phyloP scores from a whole-genome alignment of 2,113 vertebrate genomes.

The Cisticola juncidis region DNA sequence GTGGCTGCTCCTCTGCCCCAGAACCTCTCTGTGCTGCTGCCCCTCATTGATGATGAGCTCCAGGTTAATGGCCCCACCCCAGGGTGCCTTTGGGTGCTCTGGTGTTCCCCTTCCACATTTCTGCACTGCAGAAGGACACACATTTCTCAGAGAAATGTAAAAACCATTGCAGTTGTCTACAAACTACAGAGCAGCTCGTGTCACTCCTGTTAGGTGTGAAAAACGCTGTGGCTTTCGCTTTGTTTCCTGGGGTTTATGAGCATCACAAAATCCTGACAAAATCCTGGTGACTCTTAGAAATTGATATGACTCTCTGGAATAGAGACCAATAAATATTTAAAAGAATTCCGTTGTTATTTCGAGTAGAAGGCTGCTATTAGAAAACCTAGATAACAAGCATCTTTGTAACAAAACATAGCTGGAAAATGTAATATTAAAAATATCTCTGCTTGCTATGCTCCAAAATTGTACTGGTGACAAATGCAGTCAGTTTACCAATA shows the following conservation, averaged over 20 bases:
- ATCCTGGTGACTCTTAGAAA: neutral
- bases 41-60: neutral
- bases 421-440: neutral
- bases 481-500: neutral
- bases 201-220: neutral
- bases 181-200: neutral
- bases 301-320: neutral
- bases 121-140: neutral
- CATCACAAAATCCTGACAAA: neutral
- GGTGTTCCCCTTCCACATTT: neutral
- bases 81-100: neutral
- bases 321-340: neutral
- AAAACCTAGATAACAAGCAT: neutral
- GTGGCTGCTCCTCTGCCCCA: neutral
- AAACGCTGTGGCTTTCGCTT: neutral
- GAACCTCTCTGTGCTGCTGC: neutral
- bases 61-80: neutral
- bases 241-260: neutral
- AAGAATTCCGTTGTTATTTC: neutral
- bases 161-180: neutral
- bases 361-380: neutral
- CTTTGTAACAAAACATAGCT: neutral
- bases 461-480: neutral
- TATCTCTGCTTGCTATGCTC: neutral
- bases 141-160: neutral